Conservation (phyloP, 2,888 invertebrate genomes). For the Pammene aurita region DNA sequence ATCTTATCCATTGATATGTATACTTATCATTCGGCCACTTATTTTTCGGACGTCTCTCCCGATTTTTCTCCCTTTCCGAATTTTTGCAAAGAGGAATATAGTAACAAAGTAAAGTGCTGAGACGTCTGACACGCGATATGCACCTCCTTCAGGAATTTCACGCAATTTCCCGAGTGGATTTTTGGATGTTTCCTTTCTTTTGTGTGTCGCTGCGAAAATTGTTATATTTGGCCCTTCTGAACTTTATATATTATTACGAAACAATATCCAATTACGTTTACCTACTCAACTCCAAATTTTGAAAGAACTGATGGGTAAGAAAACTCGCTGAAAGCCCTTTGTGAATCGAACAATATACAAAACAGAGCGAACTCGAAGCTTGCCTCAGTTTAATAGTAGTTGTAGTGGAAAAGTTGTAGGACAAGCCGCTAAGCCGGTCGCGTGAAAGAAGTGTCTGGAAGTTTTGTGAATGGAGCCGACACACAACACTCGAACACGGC, state of each 20-base stretch:
- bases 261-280: slow-evolving; percentile 30
- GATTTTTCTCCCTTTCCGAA: slow-evolving; percentile 25
- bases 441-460: slow-evolving; percentile 69
- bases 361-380: slow-evolving; percentile 58
- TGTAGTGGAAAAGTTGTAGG: slow-evolving; percentile 65
- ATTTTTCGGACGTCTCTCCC: slow-evolving; percentile 35
- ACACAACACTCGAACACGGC: slow-evolving; percentile 57
- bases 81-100: slow-evolving; percentile 54
- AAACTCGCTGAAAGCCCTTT: slow-evolving; percentile 26
- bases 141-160: slow-evolving; percentile 56
- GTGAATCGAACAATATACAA: slow-evolving; percentile 64
- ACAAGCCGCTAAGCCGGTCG: slow-evolving; percentile 78
- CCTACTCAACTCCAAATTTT: slow-evolving; percentile 18
- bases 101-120: slow-evolving; percentile 59
- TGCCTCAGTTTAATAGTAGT: slow-evolving; percentile 68
- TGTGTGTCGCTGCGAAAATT: slow-evolving; percentile 62
- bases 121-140: slow-evolving; percentile 63
- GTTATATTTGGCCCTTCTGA: slow-evolving; percentile 58
- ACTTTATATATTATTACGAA: slow-evolving; percentile 46
- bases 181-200: slow-evolving; percentile 58
- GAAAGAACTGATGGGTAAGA: slow-evolving; percentile 21
- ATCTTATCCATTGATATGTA: slow-evolving; percentile 40
- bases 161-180: slow-evolving; percentile 59
- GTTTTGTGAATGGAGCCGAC: slow-evolving; percentile 70
- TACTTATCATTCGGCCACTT: slow-evolving; percentile 33